phyloP scores from a whole-genome alignment of 2,113 vertebrate species.

The Macquaria australasica region DNA sequence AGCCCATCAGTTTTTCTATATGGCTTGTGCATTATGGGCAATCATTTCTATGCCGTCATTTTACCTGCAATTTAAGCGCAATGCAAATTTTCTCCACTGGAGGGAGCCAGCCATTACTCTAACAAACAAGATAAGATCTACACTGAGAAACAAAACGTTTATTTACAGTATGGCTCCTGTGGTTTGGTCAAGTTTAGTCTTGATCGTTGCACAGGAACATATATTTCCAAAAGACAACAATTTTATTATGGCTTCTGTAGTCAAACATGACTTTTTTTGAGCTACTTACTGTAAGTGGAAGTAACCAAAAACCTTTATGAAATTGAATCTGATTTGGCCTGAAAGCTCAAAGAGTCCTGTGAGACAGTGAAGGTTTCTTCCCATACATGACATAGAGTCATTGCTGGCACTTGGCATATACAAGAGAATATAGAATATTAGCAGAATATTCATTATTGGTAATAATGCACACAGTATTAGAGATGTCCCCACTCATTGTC shows the following conservation, averaged over 20 bases:
- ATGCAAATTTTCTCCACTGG: conserved; percentile 41
- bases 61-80: conserved; percentile 11
- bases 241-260: neutral
- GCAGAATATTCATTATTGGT: conserved; percentile 22
- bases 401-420: conserved; percentile 4
- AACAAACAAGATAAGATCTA: neutral
- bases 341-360: neutral
- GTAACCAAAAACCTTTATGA: neutral
- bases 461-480: conserved; percentile 37
- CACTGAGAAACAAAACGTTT: neutral
- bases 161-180: conserved; percentile 4
- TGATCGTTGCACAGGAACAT: neutral
- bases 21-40: conserved; percentile 1
- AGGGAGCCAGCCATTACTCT: conserved; percentile 25
- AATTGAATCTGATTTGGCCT: neutral
- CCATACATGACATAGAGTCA: neutral
- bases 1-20: conserved; percentile 4
- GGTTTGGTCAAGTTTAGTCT: neutral
- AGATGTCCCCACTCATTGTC: conserved; percentile 4
- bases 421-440: conserved; percentile 33
- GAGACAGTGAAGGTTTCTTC: neutral
- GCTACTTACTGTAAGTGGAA: neutral
- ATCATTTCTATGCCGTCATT: conserved; percentile 2
- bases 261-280: neutral
- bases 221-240: neutral